phyloP scores from a whole-genome alignment of 2,888 invertebrate genomes.

The Volucella bombylans region DNA sequence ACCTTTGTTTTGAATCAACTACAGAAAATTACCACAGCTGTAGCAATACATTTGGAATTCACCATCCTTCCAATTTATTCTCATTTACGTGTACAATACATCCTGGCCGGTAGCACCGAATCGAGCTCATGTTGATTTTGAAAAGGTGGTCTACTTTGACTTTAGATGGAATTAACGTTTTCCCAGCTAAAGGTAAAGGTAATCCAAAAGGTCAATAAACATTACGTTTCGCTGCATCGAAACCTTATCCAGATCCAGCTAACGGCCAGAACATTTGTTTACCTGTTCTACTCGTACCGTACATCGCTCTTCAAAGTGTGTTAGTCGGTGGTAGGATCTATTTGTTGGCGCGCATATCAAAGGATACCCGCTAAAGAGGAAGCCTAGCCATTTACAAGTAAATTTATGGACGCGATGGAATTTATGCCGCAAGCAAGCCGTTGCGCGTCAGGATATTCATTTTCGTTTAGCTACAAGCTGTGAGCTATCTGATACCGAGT shows the following conservation, averaged over 20 bases:
- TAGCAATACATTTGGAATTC: no score
- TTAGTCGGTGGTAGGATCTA: no score
- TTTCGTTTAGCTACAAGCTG: slow-evolving; percentile 41
- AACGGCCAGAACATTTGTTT: slow-evolving; percentile 23
- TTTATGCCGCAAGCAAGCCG: slow-evolving; percentile 49
- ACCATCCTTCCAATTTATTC: no score
- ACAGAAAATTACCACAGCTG: no score
- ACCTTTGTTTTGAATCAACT: no score
- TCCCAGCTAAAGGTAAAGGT: slow-evolving; percentile 36
- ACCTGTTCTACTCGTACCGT: no score
- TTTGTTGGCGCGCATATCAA: no score
- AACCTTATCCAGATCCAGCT: slow-evolving; percentile 42
- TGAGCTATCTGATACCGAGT: slow-evolving; percentile 43
- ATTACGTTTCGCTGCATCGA: slow-evolving; percentile 17
- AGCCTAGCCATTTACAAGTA: background rate
- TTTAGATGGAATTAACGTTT: slow-evolving; percentile 38
- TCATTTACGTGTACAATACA: no score
- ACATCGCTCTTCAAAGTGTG: no score
- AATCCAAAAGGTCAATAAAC: slow-evolving; percentile 44
- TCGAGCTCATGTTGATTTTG: background rate
- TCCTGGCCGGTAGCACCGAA: no score
- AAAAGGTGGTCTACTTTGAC: slow-evolving; percentile 7
- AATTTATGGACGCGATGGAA: slow-evolving; percentile 63
- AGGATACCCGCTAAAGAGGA: no score
- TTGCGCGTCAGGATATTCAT: slow-evolving; percentile 53